These are phyloP conservation scores for Endotricha flammealis DNA, from an alignment of 2,888 invertebrate genomes.

Conservation along the genomic window DNA sequence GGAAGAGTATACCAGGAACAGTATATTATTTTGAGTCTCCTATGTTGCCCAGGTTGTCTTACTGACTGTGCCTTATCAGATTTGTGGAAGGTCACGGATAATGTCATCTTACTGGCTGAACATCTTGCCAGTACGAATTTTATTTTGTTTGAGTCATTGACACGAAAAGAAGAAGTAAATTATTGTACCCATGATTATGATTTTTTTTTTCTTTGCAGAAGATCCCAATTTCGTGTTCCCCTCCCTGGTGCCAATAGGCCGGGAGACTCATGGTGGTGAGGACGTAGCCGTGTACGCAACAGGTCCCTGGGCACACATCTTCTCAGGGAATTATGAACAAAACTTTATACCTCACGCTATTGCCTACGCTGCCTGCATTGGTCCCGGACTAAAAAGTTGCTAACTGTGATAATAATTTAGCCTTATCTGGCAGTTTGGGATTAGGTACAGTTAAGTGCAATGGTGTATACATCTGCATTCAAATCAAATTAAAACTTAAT, in stretches of 20 bases:
- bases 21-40: too few species aligned
- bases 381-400: slow-evolving; percentile 75
- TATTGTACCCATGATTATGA: too few species aligned
- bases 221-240: slow-evolving; percentile 75
- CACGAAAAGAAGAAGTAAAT: too few species aligned
- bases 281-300: slow-evolving; percentile 87
- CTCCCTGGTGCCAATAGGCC: slow-evolving; percentile 76
- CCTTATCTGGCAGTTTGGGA: background rate
- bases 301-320: slow-evolving; percentile 89
- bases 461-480: too few species aligned
- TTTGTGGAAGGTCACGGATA: too few species aligned
- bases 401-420: slow-evolving; percentile 20
- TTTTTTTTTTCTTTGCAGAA: slow-evolving; percentile 41
- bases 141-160: too few species aligned
- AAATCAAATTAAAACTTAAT: too few species aligned
- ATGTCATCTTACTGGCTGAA: too few species aligned
- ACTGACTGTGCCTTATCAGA: too few species aligned
- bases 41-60: too few species aligned
- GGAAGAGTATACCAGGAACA: too few species aligned
- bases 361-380: slow-evolving; percentile 85
- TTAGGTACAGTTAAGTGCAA: background rate
- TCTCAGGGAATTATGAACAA: slow-evolving; percentile 88
- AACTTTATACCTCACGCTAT: slow-evolving; percentile 87
- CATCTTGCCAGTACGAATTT: too few species aligned
- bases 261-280: slow-evolving; percentile 87